Conservation (phyloP, 2,797 vertebrate genomes). For the Pseudochromis fuscus region DNA sequence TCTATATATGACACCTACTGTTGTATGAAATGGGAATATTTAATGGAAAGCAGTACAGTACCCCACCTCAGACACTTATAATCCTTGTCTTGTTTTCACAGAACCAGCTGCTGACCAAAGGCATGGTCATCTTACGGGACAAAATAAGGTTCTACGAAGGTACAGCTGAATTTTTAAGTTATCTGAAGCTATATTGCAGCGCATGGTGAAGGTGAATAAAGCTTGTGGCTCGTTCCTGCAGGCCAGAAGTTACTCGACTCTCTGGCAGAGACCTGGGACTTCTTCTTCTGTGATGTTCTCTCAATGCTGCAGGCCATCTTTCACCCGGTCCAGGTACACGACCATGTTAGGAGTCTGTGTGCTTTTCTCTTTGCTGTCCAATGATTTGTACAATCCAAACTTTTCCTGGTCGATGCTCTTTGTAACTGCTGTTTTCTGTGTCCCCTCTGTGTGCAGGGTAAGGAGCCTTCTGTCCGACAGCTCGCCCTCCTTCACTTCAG, state of each 20-base stretch:
- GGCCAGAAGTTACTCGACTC: conserved; percentile 98
- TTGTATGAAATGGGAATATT: neutral
- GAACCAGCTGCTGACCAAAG: conserved; percentile 98
- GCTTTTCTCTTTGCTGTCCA: neutral
- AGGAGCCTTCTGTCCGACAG: conserved; percentile 96
- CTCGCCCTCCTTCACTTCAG: conserved; percentile 96
- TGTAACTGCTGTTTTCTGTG: conserved; percentile 1
- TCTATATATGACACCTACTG: neutral
- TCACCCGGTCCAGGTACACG: conserved; percentile 94
- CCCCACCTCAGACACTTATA: neutral
- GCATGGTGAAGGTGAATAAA: neutral
- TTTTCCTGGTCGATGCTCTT: neutral
- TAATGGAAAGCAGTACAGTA: neutral
- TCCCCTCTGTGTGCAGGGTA: conserved; percentile 86
- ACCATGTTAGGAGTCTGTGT: neutral
- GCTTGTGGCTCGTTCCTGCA: conserved; percentile 64
- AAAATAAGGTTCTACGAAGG: conserved; percentile 99
- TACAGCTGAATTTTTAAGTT: conserved; percentile 62
- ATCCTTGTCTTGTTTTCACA: conserved; percentile 67
- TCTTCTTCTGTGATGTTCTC: conserved; percentile 97
- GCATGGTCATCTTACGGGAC: conserved; percentile 99
- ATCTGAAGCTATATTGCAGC: neutral
- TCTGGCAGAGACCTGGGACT: conserved; percentile 98
- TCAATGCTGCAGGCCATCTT: conserved; percentile 98
- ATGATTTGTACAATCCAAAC: neutral